Conservation (phyloP, 2,888 invertebrate species). For the Stratiomys singularior region DNA sequence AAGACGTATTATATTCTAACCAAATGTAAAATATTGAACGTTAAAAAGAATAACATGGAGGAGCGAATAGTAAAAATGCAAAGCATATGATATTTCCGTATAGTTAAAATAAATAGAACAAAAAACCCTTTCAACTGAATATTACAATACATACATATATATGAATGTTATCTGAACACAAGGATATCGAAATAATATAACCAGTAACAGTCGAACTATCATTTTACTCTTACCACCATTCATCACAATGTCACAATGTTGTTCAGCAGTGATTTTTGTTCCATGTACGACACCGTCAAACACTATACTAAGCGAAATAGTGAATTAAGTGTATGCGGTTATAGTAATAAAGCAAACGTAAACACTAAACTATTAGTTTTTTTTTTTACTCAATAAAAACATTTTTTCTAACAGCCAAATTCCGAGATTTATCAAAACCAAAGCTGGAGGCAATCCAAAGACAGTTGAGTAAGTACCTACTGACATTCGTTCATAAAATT, state of each 20-base stretch:
- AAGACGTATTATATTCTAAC: constrained; percentile 41
- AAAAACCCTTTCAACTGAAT: not conserved
- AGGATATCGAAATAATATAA: not conserved
- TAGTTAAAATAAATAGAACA: not conserved
- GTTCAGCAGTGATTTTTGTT: constrained; percentile 6
- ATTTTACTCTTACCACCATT: not conserved
- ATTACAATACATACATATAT: not conserved
- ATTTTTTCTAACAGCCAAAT: no score
- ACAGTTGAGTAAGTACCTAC: no score
- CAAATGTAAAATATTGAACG: constrained; percentile 23
- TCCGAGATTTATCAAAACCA: no score
- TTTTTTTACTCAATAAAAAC: no score
- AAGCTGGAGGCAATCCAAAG: no score
- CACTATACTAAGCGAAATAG: constrained; percentile 26
- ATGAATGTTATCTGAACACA: not conserved
- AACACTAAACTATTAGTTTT: constrained; percentile 10
- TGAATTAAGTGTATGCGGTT: constrained; percentile 33
- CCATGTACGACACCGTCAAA: constrained; percentile 1
- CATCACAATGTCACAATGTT: not conserved
- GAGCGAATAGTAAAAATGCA: not conserved
- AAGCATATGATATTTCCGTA: not conserved
- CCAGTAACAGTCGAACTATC: not conserved
- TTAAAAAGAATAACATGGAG: not conserved
- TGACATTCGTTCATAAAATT: no score
- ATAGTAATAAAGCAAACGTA: constrained; percentile 35